phyloP scores from a whole-genome alignment of 2,888 invertebrate species.

The Autographa pulchrina region DNA sequence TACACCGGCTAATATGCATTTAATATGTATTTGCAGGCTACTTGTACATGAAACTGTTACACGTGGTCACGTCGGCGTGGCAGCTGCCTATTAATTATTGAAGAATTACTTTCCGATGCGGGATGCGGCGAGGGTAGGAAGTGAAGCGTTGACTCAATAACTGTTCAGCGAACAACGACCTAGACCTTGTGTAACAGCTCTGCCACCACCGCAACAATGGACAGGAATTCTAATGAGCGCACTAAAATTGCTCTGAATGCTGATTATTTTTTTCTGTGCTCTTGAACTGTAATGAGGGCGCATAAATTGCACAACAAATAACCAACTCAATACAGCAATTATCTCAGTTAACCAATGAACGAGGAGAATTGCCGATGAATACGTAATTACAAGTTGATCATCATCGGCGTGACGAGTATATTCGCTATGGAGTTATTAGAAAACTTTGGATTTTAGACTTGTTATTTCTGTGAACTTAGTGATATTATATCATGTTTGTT shows the following conservation, averaged over 20 bases:
- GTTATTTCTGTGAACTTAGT: conserved; percentile 59
- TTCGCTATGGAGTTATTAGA: conserved; percentile 48
- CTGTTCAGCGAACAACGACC: conserved; percentile 68
- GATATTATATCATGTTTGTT: conserved; percentile 64
- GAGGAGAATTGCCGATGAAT: conserved; percentile 21
- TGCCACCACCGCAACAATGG: conserved; percentile 40
- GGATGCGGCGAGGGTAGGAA: conserved; percentile 71
- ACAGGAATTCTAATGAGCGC: conserved; percentile 35
- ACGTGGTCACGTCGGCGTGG: conserved; percentile 54
- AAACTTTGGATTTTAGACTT: conserved; percentile 41
- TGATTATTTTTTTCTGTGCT: conserved; percentile 32
- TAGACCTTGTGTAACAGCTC: conserved; percentile 58
- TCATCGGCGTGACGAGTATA: conserved; percentile 36
- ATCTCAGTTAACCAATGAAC: conserved; percentile 26
- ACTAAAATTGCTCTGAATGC: conserved; percentile 29
- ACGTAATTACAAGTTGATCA: conserved; percentile 40
- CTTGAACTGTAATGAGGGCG: conserved; percentile 22
- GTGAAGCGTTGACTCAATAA: conserved; percentile 75
- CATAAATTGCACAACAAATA: conserved; percentile 13
- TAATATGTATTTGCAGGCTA: conserved; percentile 43
- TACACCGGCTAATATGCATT: conserved; percentile 33
- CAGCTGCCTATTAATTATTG: conserved; percentile 68
- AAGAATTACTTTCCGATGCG: conserved; percentile 65
- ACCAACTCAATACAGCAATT: conserved; percentile 29
- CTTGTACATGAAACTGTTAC: conserved; percentile 55